These are phyloP conservation scores for Cynopterus brachyotis DNA, from an alignment of 2,113 vertebrate species.

Conservation along the genomic window DNA sequence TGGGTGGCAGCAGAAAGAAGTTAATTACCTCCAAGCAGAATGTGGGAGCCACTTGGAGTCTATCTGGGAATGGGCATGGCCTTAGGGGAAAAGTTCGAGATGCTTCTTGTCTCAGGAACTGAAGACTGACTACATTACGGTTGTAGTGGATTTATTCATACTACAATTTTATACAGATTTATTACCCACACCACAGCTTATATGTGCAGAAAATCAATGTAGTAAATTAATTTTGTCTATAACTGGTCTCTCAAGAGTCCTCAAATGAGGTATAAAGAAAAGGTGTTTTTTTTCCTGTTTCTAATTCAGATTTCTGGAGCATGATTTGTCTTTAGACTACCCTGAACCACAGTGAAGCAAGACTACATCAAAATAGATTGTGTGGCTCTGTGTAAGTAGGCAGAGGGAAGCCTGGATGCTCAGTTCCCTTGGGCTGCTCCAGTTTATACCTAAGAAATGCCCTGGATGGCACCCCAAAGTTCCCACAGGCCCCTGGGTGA, in stretches of 20 bases:
- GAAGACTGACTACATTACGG: not conserved
- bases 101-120: not conserved
- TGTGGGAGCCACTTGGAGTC: not conserved
- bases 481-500: not conserved
- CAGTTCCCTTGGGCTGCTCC: not conserved
- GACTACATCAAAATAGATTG: not conserved
- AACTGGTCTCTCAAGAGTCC: not conserved
- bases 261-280: not conserved
- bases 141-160: not conserved
- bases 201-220: not conserved
- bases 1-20: not conserved
- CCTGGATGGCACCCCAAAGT: not conserved
- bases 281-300: not conserved
- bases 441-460: not conserved
- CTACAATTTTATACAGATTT: not conserved
- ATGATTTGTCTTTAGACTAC: not conserved
- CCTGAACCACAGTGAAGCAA: not conserved
- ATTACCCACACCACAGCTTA: not conserved
- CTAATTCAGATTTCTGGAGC: not conserved
- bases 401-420: not conserved
- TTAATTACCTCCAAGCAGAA: not conserved
- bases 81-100: not conserved
- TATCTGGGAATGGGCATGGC: not conserved
- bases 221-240: not conserved
- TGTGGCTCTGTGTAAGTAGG: not conserved